A percentile compares a stretch with the other conserved stretches of the same genome.
Evolutionary conservation across 2,888 invertebrate species (phyloP).

Genomic region (Reticulitermes lucifugus): DNA sequence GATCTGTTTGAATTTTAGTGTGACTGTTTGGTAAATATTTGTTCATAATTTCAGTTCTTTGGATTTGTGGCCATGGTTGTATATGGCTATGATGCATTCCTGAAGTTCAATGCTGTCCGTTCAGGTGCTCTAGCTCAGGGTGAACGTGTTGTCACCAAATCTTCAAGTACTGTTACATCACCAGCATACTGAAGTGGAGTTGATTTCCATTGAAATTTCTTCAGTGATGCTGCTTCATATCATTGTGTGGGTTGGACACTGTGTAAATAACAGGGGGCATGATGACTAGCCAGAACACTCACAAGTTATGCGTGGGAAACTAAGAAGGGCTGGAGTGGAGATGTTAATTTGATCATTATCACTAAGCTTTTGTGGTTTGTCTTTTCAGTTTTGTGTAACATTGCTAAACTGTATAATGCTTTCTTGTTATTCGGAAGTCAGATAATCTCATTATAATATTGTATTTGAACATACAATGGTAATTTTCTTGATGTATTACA

Average conservation of each 20-base stretch:
- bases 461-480: too few relatives aligned
- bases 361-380: too few relatives aligned
- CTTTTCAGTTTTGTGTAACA: too few relatives aligned
- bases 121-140: slow-evolving; percentile 81
- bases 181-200: slow-evolving; percentile 63
- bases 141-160: slow-evolving; percentile 72
- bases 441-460: too few relatives aligned
- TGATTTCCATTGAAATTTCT: background rate
- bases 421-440: too few relatives aligned
- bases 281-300: background rate
- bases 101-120: slow-evolving; percentile 77
- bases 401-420: too few relatives aligned
- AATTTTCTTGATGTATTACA: too few relatives aligned
- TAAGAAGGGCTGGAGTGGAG: background rate
- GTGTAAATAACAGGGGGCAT: background rate
- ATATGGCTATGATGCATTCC: slow-evolving; percentile 83
- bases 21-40: slow-evolving; percentile 50
- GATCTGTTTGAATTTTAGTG: background rate
- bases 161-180: slow-evolving; percentile 68
- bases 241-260: slow-evolving; percentile 7
- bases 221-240: background rate
- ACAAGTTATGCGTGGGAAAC: background rate
- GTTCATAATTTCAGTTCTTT: slow-evolving; percentile 77
- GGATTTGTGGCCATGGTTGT: slow-evolving; percentile 84
- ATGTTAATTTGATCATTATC: too few relatives aligned